Evolutionary conservation across 2,113 vertebrate species (phyloP), one percentile per base, ranked within the genome.

Genomic region (Nothoprocta perdicaria): DNA sequence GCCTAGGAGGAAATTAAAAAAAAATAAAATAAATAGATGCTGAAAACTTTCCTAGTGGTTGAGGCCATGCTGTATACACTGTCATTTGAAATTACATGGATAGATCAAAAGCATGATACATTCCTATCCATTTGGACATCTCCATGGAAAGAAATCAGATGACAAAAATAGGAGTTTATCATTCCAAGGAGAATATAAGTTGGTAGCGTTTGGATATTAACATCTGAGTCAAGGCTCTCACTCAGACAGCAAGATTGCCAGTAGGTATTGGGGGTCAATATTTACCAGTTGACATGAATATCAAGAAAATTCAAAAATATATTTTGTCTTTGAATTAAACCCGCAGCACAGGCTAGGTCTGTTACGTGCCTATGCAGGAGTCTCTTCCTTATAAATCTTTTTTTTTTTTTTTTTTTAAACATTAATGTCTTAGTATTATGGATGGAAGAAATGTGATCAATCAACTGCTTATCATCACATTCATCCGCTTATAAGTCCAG

Each of bases 1-100:
- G 80, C 71, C 61, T 81, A 35, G 33, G 61, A 92, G 46, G 50
- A 90, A 90, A 74, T 71, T n/a, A n/a, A n/a, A 81, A 92, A 84
- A 89, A 55, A 62, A 52, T 86, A 91, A 83, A 83, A 45, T 73
- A 84, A 87, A 8, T 69, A 29, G 62, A 82, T 84, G 38, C 21
- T 6, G 9, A 66, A 84, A 77, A 75, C 67, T 62, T 92, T 75
- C 35, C 22, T 79, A 48, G 15, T 62, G 35, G 58, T 15, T 78
- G 57, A 66, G 76, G 57, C 52, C 50, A 69, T 23, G 40, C 27
- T 18, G 27, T n/a, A 33, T n/a, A 27, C 43, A n/a, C 12, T 84
- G 27, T 52, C n/a, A 53, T 82, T 81, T 78, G 57, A 43, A 67
- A 58, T n/a, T 75, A 62, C 7, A n/a, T 16, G 58, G 31, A 41